Percentiles rank a stretch among this genome's conserved stretches.
Conservation (phyloP, 2,797 vertebrate genomes). For the Mormyrops attenuatus region DNA sequence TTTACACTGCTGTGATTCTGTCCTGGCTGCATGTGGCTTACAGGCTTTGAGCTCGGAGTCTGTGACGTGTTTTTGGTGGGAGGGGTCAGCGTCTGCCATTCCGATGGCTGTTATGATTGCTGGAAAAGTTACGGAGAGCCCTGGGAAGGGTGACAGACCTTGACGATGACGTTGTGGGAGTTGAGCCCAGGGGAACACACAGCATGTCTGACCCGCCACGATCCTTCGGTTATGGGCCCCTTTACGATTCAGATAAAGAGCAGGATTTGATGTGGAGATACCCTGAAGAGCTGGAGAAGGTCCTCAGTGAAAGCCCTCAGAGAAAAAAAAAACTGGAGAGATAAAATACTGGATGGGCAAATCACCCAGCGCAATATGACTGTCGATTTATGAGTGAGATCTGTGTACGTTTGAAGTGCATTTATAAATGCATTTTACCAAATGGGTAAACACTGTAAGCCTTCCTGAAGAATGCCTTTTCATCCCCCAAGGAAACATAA, state of each 20-base stretch:
- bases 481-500: not conserved
- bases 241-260: slow-evolving; percentile 19
- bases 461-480: not conserved
- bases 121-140: slow-evolving; percentile 15
- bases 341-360: not conserved
- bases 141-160: slow-evolving; percentile 25
- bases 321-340: not conserved
- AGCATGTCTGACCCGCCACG: slow-evolving; percentile 10
- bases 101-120: not conserved
- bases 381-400: not conserved
- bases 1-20: not conserved
- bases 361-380: not conserved
- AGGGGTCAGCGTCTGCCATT: not conserved
- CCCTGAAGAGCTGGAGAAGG: slow-evolving; percentile 9
- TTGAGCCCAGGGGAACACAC: slow-evolving; percentile 27
- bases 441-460: not conserved
- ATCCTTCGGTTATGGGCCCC: slow-evolving; percentile 24
- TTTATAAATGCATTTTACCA: not conserved
- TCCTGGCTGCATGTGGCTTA: slow-evolving; percentile 23
- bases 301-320: not conserved
- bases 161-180: slow-evolving; percentile 21
- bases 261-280: not conserved
- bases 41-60: slow-evolving; percentile 17
- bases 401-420: not conserved
- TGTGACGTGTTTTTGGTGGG: not conserved